These are phyloP conservation scores for Asteroscopus sphinx DNA, from an alignment of 2,888 invertebrate species.

Conservation along the genomic window DNA sequence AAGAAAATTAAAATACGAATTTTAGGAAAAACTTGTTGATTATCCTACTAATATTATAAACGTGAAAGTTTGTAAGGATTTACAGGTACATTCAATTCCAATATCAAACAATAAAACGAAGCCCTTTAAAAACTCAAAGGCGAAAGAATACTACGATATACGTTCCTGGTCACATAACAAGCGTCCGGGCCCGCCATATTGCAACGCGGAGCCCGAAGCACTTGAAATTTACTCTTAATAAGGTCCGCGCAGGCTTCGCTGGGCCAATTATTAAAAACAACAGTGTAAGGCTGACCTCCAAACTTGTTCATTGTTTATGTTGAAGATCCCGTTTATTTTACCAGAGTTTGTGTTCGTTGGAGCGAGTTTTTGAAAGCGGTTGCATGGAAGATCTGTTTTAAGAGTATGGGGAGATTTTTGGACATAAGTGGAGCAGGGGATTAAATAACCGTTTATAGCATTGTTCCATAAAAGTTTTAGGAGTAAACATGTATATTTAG, in stretches of 20 bases:
- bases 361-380: constrained; percentile 10
- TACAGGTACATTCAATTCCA: constrained; percentile 37
- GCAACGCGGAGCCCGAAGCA: constrained; percentile 59
- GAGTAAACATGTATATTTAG: too few relatives aligned
- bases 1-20: too few relatives aligned
- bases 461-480: too few relatives aligned
- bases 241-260: constrained; percentile 66
- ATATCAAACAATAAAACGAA: constrained; percentile 35
- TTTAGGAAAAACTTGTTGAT: too few relatives aligned
- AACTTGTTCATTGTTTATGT: constrained; percentile 45
- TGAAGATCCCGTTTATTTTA: constrained; percentile 26
- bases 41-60: too few relatives aligned
- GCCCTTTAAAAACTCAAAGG: constrained; percentile 40
- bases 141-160: constrained; percentile 46
- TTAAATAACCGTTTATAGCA: too few relatives aligned
- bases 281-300: constrained; percentile 44
- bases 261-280: constrained; percentile 76
- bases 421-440: too few relatives aligned
- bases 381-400: too few relatives aligned
- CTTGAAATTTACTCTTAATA: constrained; percentile 73
- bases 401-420: too few relatives aligned
- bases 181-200: constrained; percentile 41
- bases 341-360: constrained; percentile 12
- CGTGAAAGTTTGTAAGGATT: too few relatives aligned
- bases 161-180: constrained; percentile 41